Evolutionary conservation across 2,888 invertebrate species (phyloP).

Genomic region (Agrochola lota): DNA sequence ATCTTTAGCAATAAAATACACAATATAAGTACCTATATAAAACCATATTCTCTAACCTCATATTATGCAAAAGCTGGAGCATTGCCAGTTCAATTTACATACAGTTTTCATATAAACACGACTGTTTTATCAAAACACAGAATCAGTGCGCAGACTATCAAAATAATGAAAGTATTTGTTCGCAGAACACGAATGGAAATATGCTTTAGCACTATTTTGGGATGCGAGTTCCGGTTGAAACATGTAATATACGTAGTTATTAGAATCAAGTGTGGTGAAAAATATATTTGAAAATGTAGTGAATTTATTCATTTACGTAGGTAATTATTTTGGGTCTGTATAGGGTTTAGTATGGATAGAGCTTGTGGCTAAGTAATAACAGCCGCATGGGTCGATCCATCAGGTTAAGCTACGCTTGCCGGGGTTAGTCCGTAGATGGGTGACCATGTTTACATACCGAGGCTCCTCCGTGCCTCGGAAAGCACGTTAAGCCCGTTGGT

Average conservation of each 20-base stretch:
- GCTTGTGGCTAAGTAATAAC: too few relatives aligned
- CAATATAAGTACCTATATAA: background rate
- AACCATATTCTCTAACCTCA: conserved; percentile 1
- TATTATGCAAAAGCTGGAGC: conserved; percentile 43
- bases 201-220: conserved; percentile 29
- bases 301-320: conserved; percentile 13
- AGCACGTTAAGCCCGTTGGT: too few relatives aligned
- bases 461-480: too few relatives aligned
- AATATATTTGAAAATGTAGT: background rate
- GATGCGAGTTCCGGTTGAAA: conserved; percentile 14
- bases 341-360: too few relatives aligned
- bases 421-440: too few relatives aligned
- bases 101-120: conserved; percentile 39
- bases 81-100: conserved; percentile 59
- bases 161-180: conserved; percentile 56
- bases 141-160: conserved; percentile 43
- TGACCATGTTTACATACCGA: too few relatives aligned
- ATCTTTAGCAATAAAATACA: too few relatives aligned
- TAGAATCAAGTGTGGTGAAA: conserved; percentile 29
- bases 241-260: conserved; percentile 29
- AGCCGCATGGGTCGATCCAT: too few relatives aligned
- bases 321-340: background rate
- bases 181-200: conserved; percentile 29
- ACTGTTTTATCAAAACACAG: conserved; percentile 52
- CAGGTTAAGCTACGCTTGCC: too few relatives aligned